phyloP scores from a whole-genome alignment of 2,888 invertebrate species.

The Buathra laborator region DNA sequence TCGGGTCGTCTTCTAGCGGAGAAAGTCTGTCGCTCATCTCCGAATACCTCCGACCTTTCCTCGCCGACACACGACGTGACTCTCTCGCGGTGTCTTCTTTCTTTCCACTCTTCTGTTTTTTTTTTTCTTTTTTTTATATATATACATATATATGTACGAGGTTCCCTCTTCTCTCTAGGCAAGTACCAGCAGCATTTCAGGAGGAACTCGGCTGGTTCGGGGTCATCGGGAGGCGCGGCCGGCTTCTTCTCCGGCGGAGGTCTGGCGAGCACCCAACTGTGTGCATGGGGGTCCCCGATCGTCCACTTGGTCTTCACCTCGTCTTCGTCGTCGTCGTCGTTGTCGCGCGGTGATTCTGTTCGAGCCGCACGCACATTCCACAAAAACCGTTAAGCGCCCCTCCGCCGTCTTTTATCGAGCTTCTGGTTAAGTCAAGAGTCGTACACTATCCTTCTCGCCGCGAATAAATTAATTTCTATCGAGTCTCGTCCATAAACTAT shows the following conservation, averaged over 20 bases:
- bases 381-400: constrained; percentile 84
- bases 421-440: neutral
- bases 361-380: constrained; percentile 82
- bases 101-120: constrained; percentile 43
- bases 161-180: constrained; percentile 57
- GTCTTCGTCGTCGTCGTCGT: constrained; percentile 51
- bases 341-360: constrained; percentile 53
- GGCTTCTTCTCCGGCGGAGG: constrained; percentile 78
- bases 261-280: constrained; percentile 83
- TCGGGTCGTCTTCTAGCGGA: constrained; percentile 63
- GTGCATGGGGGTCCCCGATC: constrained; percentile 40
- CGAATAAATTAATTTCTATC: constrained; percentile 63
- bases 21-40: constrained; percentile 70
- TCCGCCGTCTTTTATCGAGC: constrained; percentile 51
- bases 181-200: constrained; percentile 62
- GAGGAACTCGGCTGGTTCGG: constrained; percentile 74
- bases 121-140: constrained; percentile 40
- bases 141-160: constrained; percentile 17
- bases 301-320: constrained; percentile 43
- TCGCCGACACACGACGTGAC: constrained; percentile 19
- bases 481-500: constrained; percentile 24
- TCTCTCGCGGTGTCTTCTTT: constrained; percentile 43
- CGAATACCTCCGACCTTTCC: constrained; percentile 45
- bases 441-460: constrained; percentile 1
- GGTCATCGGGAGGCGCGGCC: constrained; percentile 83